Conservation (phyloP, 2,797 vertebrate genomes). For the Labroides dimidiatus region DNA sequence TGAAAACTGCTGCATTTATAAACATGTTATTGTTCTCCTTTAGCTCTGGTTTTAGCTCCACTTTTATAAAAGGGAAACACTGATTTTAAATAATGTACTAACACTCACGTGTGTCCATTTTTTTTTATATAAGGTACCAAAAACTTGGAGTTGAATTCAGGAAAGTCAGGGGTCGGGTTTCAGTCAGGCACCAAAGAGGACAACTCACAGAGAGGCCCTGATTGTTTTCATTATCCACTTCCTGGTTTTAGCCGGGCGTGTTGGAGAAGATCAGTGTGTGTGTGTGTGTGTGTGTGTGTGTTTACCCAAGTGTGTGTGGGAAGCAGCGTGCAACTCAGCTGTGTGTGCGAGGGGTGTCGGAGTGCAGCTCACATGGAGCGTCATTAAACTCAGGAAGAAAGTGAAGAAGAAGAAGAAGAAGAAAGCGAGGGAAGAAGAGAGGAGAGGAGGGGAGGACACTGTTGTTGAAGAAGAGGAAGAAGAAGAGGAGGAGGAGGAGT, state of each 20-base stretch:
- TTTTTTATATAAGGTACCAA: background rate
- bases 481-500: slow-evolving; percentile 8
- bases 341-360: slow-evolving; percentile 20
- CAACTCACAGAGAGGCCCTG: slow-evolving; percentile 51
- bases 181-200: slow-evolving; percentile 53
- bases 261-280: slow-evolving; percentile 27
- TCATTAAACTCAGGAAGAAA: slow-evolving; percentile 21
- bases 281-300: slow-evolving; percentile 23
- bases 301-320: slow-evolving; percentile 23
- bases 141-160: background rate
- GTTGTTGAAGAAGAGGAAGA: background rate
- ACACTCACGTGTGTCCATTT: background rate
- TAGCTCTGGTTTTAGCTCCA: background rate
- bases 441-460: background rate
- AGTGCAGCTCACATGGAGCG: background rate
- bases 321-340: background rate
- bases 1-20: no score
- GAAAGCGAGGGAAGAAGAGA: background rate
- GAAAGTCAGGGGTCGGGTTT: slow-evolving; percentile 25
- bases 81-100: background rate
- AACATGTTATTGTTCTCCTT: no score
- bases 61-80: background rate
- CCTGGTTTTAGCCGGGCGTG: slow-evolving; percentile 67
- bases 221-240: slow-evolving; percentile 64
- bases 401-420: background rate